phyloP scores from a whole-genome alignment of 1,140 invertebrate species.

The Notospermus geniculatus region DNA sequence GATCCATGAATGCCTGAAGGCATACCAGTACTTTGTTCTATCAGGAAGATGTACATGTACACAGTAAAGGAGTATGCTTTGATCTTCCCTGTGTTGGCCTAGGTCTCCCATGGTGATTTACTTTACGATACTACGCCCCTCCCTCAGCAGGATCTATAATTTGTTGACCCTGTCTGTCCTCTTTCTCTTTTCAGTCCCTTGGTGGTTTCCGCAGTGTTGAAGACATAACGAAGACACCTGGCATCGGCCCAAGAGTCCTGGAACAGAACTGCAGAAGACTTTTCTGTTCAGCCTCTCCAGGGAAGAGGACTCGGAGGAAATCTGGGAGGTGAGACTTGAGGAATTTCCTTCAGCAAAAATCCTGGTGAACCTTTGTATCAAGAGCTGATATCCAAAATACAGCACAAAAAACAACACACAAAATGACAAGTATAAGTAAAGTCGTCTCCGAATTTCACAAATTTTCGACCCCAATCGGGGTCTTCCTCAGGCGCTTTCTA shows the following conservation, averaged over 20 bases:
- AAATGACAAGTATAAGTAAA: too few species aligned
- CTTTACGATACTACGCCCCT: background rate
- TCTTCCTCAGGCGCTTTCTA: too few species aligned
- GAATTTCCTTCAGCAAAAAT: background rate
- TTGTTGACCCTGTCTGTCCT: too few species aligned
- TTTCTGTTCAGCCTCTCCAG: slow-evolving; percentile 31
- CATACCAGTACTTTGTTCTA: background rate
- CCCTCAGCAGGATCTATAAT: too few species aligned
- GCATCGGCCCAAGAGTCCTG: slow-evolving; percentile 51
- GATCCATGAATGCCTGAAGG: background rate
- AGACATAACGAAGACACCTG: slow-evolving; percentile 51
- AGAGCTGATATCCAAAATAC: background rate
- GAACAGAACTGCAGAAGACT: slow-evolving; percentile 49
- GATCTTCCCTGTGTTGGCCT: background rate
- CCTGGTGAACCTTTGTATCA: background rate
- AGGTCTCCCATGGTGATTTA: background rate
- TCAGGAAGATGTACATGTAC: background rate
- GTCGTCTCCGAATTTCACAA: too few species aligned
- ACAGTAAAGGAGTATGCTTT: background rate
- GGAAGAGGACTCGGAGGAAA: background rate
- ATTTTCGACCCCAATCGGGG: too few species aligned
- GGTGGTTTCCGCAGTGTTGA: slow-evolving; percentile 50
- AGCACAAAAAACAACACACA: too few species aligned
- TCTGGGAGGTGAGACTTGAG: background rate
- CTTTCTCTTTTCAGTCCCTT: slow-evolving; percentile 41